These are phyloP conservation scores for Philopedon plagiatum DNA, from an alignment of 2,888 invertebrate genomes.

Conservation along the genomic window DNA sequence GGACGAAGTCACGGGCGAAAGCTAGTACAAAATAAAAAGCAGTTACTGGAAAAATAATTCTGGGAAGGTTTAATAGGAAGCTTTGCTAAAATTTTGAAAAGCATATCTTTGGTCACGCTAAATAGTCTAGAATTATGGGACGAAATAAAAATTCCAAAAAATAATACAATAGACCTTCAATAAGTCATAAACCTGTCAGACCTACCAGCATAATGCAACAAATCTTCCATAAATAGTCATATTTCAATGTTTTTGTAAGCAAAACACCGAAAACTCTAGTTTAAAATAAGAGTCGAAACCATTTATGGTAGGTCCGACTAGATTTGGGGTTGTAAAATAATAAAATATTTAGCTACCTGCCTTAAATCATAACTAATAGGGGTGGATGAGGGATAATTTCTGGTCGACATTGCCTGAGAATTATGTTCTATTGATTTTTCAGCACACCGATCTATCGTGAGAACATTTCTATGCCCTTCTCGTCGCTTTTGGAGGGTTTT, in stretches of 20 bases:
- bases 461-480: background rate
- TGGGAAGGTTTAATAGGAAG: background rate
- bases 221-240: conserved; percentile 13
- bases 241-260: conserved; percentile 21
- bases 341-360: conserved; percentile 36
- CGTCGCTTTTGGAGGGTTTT: background rate
- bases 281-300: conserved; percentile 16
- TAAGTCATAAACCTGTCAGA: conserved; percentile 2
- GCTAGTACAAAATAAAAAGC: no score
- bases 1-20: no score
- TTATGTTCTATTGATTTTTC: conserved; percentile 15
- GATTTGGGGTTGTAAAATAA: conserved; percentile 31
- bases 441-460: conserved; percentile 22
- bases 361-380: conserved; percentile 34
- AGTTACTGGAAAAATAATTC: no score
- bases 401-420: conserved; percentile 21
- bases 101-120: background rate
- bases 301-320: conserved; percentile 16
- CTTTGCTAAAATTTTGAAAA: background rate
- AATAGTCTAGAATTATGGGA: background rate
- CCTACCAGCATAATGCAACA: background rate
- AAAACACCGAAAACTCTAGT: conserved; percentile 20
- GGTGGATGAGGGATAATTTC: conserved; percentile 31
- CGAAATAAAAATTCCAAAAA: background rate
- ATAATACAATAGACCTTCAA: background rate